phyloP scores from a whole-genome alignment of 2,113 vertebrate genomes.

The Oxyura jamaicensis region DNA sequence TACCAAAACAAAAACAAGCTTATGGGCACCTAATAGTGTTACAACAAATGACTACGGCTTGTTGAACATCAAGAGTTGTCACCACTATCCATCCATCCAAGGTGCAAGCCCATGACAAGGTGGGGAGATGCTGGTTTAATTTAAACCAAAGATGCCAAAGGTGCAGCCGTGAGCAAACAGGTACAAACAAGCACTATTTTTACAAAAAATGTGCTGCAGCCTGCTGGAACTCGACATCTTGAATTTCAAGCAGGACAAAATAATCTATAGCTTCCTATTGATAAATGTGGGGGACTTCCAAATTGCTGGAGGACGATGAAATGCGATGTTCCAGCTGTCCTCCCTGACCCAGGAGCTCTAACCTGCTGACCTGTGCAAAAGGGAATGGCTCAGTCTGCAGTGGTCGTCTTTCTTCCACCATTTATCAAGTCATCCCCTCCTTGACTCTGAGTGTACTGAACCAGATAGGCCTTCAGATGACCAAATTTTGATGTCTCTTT shows the following conservation, averaged over 20 bases:
- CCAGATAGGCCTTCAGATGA: background rate
- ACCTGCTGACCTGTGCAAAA: background rate
- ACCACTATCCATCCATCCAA: background rate
- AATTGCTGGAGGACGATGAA: background rate
- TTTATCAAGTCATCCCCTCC: background rate
- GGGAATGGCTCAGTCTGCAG: too few species aligned
- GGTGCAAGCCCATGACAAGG: background rate
- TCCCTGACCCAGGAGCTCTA: background rate
- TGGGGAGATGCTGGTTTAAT: background rate
- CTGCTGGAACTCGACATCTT: background rate
- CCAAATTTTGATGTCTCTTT: background rate
- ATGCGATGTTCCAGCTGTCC: background rate
- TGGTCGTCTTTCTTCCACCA: background rate
- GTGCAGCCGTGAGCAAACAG: background rate
- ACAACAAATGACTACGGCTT: background rate
- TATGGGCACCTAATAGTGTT: background rate
- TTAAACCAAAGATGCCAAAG: background rate
- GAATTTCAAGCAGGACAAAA: background rate
- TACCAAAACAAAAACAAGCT: background rate
- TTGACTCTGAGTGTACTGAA: background rate
- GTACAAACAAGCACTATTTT: background rate
- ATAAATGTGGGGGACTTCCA: background rate
- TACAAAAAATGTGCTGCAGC: background rate
- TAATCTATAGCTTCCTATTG: background rate
- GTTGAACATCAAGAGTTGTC: background rate